Percentiles rank a stretch among this genome's conserved stretches.
Evolutionary conservation across 2,113 vertebrate species (phyloP).

Genomic region (Sorex araneus): DNA sequence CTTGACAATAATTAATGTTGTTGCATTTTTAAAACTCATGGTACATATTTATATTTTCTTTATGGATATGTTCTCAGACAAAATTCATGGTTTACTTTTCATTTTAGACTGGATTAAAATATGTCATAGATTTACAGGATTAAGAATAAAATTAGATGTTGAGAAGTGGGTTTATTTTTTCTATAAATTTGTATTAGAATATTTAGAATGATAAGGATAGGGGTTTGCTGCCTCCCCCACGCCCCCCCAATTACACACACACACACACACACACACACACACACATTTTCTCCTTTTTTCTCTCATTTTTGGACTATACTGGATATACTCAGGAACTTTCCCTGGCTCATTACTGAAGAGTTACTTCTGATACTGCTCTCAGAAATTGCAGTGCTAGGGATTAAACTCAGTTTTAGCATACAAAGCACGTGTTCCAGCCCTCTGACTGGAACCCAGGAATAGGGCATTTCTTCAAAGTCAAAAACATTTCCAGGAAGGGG

Average conservation of each 20-base stretch:
- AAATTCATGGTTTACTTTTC: constrained; percentile 48
- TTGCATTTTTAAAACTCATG: constrained; percentile 30
- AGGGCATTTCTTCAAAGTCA: constrained; percentile 8
- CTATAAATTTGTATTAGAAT: constrained; percentile 26
- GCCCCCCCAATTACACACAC: no score
- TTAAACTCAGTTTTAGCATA: no score
- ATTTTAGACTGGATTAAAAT: constrained; percentile 36
- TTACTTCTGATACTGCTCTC: no score
- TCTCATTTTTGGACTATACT: no score
- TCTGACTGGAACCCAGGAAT: neutral
- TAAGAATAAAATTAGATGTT: constrained; percentile 38
- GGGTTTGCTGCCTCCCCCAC: no score
- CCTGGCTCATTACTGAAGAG: no score
- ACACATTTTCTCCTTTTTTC: no score
- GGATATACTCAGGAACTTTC: no score
- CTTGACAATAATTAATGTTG: constrained; percentile 46
- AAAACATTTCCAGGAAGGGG: constrained; percentile 20
- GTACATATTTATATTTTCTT: constrained; percentile 4
- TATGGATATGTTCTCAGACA: constrained; percentile 9
- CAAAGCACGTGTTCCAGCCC: no score
- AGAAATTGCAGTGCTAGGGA: no score
- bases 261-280: no score
- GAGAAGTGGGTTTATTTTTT: constrained; percentile 34
- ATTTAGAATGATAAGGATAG: neutral
- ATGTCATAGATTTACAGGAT: constrained; percentile 41